These are phyloP conservation scores for Siphonodentalium dalli DNA, from an alignment of 2,888 invertebrate species.

Conservation along the genomic window DNA sequence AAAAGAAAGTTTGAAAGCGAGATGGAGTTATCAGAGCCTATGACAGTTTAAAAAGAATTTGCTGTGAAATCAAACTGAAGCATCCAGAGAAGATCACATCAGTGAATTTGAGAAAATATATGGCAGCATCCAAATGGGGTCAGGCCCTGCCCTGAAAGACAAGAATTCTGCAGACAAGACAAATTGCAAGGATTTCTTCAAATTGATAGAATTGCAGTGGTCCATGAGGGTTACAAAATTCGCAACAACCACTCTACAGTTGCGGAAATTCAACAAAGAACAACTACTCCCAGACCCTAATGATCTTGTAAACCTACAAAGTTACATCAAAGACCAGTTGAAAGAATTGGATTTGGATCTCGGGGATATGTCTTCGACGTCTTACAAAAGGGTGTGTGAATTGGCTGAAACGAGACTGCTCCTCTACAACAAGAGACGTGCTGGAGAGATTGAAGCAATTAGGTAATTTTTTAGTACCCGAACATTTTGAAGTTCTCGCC, in stretches of 20 bases:
- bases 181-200: too few species aligned
- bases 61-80: slow-evolving; percentile 7
- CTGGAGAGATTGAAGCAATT: too few species aligned
- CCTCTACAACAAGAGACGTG: too few species aligned
- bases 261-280: slow-evolving; percentile 6
- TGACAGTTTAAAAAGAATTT: slow-evolving; percentile 16
- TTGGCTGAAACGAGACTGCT: too few species aligned
- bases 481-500: too few species aligned
- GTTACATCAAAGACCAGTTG: slow-evolving; percentile 3
- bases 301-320: slow-evolving; percentile 9
- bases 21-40: slow-evolving; percentile 17
- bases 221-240: slow-evolving; percentile 11
- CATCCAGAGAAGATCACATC: slow-evolving; percentile 19
- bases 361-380: too few species aligned
- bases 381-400: too few species aligned
- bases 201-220: slow-evolving; percentile 11
- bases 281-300: slow-evolving; percentile 4
- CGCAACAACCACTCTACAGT: background rate
- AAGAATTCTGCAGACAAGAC: too few species aligned
- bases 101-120: slow-evolving; percentile 17
- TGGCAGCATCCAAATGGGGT: too few species aligned
- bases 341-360: background rate
- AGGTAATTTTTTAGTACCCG: too few species aligned
- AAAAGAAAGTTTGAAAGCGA: too few species aligned
- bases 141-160: too few species aligned